Evolutionary conservation across 2,888 invertebrate genomes (phyloP), one percentile per base, ranked within the genome.

Genomic region (Morpho achilles): DNA sequence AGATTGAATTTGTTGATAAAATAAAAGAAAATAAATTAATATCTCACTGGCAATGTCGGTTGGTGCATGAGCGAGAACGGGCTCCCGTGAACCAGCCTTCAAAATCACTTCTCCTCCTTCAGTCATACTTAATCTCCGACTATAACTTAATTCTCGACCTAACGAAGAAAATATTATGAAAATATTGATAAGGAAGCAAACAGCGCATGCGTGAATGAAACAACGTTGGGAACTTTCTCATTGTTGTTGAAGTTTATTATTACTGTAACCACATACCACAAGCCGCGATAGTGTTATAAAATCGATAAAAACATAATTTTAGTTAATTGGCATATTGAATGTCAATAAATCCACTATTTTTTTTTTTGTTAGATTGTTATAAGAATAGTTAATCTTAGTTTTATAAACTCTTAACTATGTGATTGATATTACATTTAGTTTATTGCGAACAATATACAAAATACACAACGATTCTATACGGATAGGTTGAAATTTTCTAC

Each of bases 61-160:
- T 0, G 90, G 90, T 1, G 89, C 90, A 62, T 90, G 90, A 0
- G 86, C 86, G 2, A 89, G 77, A 3, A 86, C 78, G 0, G 90
- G 88, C 63, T 89, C 89, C 1, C 77, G 84, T 0, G 83, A 77
- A 2, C 90, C 90, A 2, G 83, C 81, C 72, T 90, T 90, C 62
- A 89, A 71, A 10, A 89, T 80, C 45, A 90, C 90, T 45, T 79
- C 88, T 2, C 90, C 90, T n/a, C 79, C 80, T 61, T 89, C 89
- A 2, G 90, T 88, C 75, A 89, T 81, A 67, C 88, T 89, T 47
- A 90, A 70, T 3, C 89, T 79, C 8, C 90, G 82, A 59, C 90
- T 89, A 77, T 89, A 89, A 73, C 88, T 89, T 42, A 90, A 69
- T 61, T 89, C 92, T 45, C 92, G 92, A 65, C 94, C 94, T 71